A percentile compares a stretch with the other conserved stretches of the same genome.
These are phyloP conservation scores for Cardiocondyla obscurior DNA, from an alignment of 1,140 invertebrate genomes.

Conservation along the genomic window DNA sequence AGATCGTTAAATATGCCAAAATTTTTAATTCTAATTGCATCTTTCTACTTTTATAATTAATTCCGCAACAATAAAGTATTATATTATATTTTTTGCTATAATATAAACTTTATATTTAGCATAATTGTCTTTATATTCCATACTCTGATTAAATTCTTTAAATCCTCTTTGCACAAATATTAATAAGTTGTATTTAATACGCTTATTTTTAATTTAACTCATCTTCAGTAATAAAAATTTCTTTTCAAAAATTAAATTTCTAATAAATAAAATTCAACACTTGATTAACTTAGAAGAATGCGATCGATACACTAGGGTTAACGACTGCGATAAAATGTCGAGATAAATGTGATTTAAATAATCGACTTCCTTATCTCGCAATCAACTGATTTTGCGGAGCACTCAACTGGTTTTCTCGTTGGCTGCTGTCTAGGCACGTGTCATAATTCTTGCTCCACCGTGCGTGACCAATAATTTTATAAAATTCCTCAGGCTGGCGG, in stretches of 20 bases:
- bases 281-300: constrained; percentile 12
- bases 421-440: constrained; percentile 59
- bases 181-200: not conserved
- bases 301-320: not conserved
- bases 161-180: not conserved
- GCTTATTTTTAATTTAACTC: not conserved
- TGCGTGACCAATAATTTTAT: constrained; percentile 63
- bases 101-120: not conserved
- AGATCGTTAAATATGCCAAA: too few species aligned
- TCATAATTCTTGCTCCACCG: constrained; percentile 53
- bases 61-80: not conserved
- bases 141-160: not conserved
- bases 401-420: constrained; percentile 58
- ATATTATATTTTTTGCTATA: not conserved
- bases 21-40: too few species aligned
- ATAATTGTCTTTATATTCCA: not conserved
- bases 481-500: constrained; percentile 36
- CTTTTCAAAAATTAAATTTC: not conserved
- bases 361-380: constrained; percentile 35
- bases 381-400: constrained; percentile 24
- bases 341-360: constrained; percentile 20
- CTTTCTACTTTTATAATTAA: not conserved
- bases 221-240: not conserved
- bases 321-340: constrained; percentile 15
- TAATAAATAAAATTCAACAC: not conserved